Evolutionary conservation across 2,113 vertebrate species (phyloP), one percentile per base, ranked within the genome.

Genomic region (Ctenomys sociabilis): DNA sequence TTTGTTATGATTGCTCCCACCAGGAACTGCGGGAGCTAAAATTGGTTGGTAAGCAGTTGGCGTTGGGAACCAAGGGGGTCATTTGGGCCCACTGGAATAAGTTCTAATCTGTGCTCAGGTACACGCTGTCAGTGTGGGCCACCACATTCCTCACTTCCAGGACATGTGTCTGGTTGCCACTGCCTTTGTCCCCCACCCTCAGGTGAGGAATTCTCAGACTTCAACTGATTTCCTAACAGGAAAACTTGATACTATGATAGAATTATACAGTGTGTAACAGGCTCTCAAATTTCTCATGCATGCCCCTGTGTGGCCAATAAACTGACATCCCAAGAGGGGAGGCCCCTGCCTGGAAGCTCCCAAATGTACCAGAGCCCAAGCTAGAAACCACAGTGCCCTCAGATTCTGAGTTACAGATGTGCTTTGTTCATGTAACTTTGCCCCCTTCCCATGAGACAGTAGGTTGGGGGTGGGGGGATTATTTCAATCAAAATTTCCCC

Each of bases 1-100:
- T 92, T 95, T 61, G 82, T 95, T 94, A 73, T 63, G 91, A 94
- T 91, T 82, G 82, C 28, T 85, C 83, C 82, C 82, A 63, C 77
- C 91, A 52, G 95, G 82, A 85, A 30, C 4, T 3, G 13, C 32
- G 30, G 78, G 77, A 40, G 75, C 59, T 75, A n/a, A 95, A 92
- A 94, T 85, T 85, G 88, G 52, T 95, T 54, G 70, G 84, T 63
- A 85, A 49, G 85, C 80, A 73, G 92, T 59, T 93, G 94, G 87
- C 3, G 0, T 40, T 72, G 30, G 37, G 81, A 73, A 66, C 37
- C 43, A 14, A 61, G 70, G 64, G 70, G 12, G 52, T 63, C 59
- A 40, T 81, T 64, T 70, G 16, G 45, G 7, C 16, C 87, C 70
- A 1, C 43, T 40, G 57, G 63, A 40, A 28, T 57, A 75, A 19